Evolutionary conservation across 2,797 vertebrate species (phyloP).

Genomic region (Ptychadena robeensis): DNA sequence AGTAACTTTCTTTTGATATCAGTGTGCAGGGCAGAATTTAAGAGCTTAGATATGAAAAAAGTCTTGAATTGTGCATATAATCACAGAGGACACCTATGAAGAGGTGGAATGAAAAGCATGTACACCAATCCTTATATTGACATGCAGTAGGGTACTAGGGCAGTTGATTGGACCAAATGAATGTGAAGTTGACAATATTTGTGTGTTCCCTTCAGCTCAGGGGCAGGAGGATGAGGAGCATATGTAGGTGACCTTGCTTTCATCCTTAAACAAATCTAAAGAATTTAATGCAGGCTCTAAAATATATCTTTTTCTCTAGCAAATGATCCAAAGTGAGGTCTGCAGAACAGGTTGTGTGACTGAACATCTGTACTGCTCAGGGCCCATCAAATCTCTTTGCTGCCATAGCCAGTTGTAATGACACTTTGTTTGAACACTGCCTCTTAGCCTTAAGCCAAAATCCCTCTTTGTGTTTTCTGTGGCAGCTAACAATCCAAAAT

Average conservation of each 20-base stretch:
- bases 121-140: conserved; percentile 10
- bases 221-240: not conserved
- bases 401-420: conserved; percentile 19
- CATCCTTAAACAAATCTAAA: no score
- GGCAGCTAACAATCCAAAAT: conserved; percentile 39
- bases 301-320: not conserved
- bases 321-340: conserved; percentile 33
- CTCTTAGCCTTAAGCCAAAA: conserved; percentile 46
- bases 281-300: not conserved
- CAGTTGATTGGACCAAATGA: conserved; percentile 40
- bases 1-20: conserved; percentile 18
- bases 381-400: conserved; percentile 28
- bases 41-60: not conserved
- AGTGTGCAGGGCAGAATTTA: not conserved
- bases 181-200: conserved; percentile 21
- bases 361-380: conserved; percentile 36
- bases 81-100: not conserved
- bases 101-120: not conserved
- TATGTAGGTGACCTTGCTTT: not conserved
- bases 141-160: conserved; percentile 15
- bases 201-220: not conserved
- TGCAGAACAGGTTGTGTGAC: conserved; percentile 15
- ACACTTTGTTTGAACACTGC: conserved; percentile 43
- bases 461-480: conserved; percentile 15
- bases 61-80: not conserved